A percentile compares a stretch with the other conserved stretches of the same genome.
These are phyloP conservation scores for Araneus ventricosus DNA, from an alignment of 1,140 invertebrate genomes.

Conservation along the genomic window DNA sequence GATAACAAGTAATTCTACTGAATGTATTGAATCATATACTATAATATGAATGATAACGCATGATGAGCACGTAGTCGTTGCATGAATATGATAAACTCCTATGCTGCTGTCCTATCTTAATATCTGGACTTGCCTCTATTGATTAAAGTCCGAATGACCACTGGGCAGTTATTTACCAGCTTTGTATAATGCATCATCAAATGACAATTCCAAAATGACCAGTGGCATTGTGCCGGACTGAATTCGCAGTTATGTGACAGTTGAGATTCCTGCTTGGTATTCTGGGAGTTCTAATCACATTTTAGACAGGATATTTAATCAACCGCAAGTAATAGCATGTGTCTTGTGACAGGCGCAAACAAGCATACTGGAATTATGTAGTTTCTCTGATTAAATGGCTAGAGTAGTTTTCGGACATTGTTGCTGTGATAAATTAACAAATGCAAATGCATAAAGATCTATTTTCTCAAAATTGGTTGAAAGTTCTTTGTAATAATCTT, in stretches of 20 bases:
- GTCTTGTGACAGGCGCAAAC: constrained; percentile 4
- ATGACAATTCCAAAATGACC: constrained; percentile 25
- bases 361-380: background rate
- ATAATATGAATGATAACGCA: too few relatives aligned
- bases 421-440: background rate
- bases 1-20: too few relatives aligned
- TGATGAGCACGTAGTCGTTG: too few relatives aligned
- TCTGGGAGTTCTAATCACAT: constrained; percentile 12
- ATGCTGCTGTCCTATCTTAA: background rate
- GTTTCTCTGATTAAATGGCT: background rate
- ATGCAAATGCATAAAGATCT: background rate
- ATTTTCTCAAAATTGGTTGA: too few relatives aligned
- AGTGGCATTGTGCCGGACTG: background rate
- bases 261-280: constrained; percentile 11
- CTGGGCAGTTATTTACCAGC: background rate
- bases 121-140: background rate
- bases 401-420: background rate
- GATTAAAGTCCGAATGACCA: background rate
- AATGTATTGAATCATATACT: too few relatives aligned
- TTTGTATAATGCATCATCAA: constrained; percentile 16
- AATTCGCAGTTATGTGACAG: constrained; percentile 16
- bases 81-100: too few relatives aligned
- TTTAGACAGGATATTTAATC: constrained; percentile 37
- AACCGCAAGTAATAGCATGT: constrained; percentile 14
- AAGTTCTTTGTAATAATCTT: too few relatives aligned